A percentile compares a stretch with the other conserved stretches of the same genome.
phyloP scores from a whole-genome alignment of 2,797 vertebrate species.

The Gymnoscopelus braueri region DNA sequence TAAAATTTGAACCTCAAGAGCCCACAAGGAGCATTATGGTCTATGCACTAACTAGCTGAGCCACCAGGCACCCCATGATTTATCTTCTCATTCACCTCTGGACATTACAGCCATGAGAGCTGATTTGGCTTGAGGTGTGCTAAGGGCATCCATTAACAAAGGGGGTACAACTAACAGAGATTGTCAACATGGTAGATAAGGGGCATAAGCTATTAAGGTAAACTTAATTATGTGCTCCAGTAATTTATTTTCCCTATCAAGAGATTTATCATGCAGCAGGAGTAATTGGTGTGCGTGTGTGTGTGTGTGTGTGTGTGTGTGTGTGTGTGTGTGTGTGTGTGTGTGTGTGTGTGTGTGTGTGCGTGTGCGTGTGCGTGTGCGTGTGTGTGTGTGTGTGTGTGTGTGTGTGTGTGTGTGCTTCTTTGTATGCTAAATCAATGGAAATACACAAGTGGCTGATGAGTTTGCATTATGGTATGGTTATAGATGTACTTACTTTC shows the following conservation, averaged over 20 bases:
- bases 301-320: constrained; percentile 1
- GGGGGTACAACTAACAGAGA: constrained; percentile 25
- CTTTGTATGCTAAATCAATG: too few relatives aligned
- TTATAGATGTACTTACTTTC: neutral
- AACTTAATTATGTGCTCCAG: constrained; percentile 60
- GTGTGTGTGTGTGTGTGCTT: neutral
- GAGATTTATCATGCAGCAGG: constrained; percentile 54
- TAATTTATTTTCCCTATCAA: constrained; percentile 62
- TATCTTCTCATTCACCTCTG: neutral
- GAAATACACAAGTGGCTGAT: too few relatives aligned
- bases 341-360: constrained; percentile 1
- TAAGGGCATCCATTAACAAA: neutral
- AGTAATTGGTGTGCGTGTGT: constrained; percentile 30
- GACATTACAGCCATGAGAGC: neutral
- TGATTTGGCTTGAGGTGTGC: too few relatives aligned
- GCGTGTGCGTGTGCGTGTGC: neutral
- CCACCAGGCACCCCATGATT: neutral
- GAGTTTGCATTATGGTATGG: neutral
- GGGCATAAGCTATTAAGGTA: constrained; percentile 55
- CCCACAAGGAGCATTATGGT: too few relatives aligned
- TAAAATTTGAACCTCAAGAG: too few relatives aligned
- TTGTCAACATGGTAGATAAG: constrained; percentile 58
- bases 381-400: neutral
- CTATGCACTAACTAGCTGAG: too few relatives aligned
- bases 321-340: constrained; percentile 5